phyloP scores from a whole-genome alignment of 2,888 invertebrate species.

The Meghimatium bilineatum region DNA sequence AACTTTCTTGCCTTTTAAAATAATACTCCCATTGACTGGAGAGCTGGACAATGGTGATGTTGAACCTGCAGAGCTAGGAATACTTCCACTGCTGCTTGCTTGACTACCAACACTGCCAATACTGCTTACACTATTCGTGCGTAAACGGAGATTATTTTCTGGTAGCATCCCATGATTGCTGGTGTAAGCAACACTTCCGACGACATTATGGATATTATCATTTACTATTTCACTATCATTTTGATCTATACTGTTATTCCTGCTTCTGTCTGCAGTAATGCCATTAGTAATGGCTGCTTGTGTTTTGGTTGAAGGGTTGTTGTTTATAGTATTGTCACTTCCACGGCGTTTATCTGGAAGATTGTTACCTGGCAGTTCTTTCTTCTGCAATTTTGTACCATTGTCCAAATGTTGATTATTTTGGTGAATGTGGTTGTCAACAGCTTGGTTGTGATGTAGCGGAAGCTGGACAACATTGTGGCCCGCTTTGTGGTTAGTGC shows the following conservation, averaged over 20 bases:
- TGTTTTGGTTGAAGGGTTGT: conserved; percentile 77
- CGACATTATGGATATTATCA: conserved; percentile 22
- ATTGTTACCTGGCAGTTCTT: conserved; percentile 41
- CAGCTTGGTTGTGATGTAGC: conserved; percentile 72
- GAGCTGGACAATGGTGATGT: conserved; percentile 65
- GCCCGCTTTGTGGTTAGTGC: conserved; percentile 55
- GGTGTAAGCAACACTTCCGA: conserved; percentile 12
- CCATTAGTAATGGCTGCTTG: not conserved
- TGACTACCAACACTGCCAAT: conserved; percentile 65
- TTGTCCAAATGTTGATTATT: conserved; percentile 31
- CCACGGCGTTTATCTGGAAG: conserved; percentile 48
- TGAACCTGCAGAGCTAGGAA: conserved; percentile 71
- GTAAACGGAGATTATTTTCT: conserved; percentile 55
- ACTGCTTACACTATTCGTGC: conserved; percentile 77
- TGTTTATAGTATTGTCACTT: conserved; percentile 64
- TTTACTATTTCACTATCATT: conserved; percentile 34
- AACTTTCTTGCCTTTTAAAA: conserved; percentile 53
- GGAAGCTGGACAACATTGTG: conserved; percentile 76
- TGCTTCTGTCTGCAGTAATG: conserved; percentile 31
- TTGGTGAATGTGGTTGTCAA: conserved; percentile 43
- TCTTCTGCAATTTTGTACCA: conserved; percentile 52
- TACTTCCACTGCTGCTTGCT: conserved; percentile 67
- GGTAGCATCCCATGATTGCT: conserved; percentile 1
- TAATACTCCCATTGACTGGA: conserved; percentile 54
- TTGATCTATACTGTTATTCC: conserved; percentile 37